Base-by-base conservation (phyloP, 2,888 invertebrate genomes). In the Amphipoea oculea region DNA sequence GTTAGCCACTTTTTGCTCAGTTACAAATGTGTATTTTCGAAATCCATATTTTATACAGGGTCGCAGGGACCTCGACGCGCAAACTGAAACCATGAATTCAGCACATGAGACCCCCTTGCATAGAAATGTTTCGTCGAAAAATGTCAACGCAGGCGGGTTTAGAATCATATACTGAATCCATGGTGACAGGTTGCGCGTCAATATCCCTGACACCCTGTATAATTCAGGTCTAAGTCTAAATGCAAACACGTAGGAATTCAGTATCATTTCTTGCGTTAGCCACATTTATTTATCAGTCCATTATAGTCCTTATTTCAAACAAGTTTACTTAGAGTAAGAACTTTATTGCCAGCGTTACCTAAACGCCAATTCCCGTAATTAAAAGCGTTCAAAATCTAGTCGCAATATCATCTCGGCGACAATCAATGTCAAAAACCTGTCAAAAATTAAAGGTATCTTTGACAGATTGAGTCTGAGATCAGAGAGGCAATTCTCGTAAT, bases 301-400 rank as follows among this genome's bases (percentile, higher is more conserved):
- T 75, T 75, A 29, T 48, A 40, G 54, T 73, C n/a, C 45, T 74
- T 73, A 51, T 63, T 67, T 36, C 36, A 70, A 78, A 78, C 65
- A 5, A 42, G 73, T 80, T 83, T 68, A 78, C 79, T 83, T 86
- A 83, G 66, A 81, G 57, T 42, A 57, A 67, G 63, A 68, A 67
- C 63, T 48, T 86, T 75, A 74, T 23, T 63, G 17, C 71, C 6
- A 76, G 45, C 45, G 67, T 45, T 79, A 66, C 69, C 36, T 36
- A 2, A 36, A 36, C 0, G 36, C 36, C 3, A 36, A 36, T 36
- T 36, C 36, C 36, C 36, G 36, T 36, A 36, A 36, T 36, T 36
- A 36, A 36, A 36, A 36, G 2, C 36, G 36, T 36, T 36, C 1
- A 36, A 36, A 36, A 36, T 36, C 36, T 36, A 36, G 36, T 36